These are phyloP conservation scores for Acrocephalus scirpaceus DNA, from an alignment of 2,797 vertebrate genomes.

Conservation along the genomic window DNA sequence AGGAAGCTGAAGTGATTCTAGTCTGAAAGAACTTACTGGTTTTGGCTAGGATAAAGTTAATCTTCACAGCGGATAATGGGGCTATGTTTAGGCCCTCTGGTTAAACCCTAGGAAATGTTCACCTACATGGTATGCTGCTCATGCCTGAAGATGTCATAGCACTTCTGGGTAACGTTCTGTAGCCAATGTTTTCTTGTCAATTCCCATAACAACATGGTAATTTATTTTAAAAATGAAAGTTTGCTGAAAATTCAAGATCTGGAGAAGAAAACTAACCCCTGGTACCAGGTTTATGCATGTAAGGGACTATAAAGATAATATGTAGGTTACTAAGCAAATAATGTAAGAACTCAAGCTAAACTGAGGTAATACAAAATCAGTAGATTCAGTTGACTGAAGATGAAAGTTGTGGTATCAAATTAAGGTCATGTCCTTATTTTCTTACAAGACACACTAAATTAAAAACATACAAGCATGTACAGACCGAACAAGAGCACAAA, in stretches of 20 bases:
- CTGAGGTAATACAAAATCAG: constrained; percentile 1
- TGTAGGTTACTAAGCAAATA: neutral
- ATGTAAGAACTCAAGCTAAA: neutral
- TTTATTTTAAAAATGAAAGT: neutral
- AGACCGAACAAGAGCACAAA: neutral
- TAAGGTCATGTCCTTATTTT: neutral
- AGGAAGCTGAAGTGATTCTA: neutral
- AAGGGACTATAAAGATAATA: neutral
- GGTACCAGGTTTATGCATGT: neutral
- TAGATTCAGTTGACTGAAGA: neutral
- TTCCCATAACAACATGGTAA: neutral
- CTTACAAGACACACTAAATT: neutral
- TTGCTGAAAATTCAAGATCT: neutral
- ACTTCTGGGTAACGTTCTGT: neutral
- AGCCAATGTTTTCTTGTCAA: neutral
- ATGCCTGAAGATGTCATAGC: neutral
- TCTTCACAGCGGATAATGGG: neutral
- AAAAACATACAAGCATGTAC: neutral
- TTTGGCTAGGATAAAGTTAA: neutral
- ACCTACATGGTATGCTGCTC: neutral
- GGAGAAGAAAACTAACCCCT: neutral
- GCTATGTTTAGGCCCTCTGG: neutral
- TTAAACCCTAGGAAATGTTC: neutral
- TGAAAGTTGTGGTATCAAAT: neutral
- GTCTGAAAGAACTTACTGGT: neutral